Conservation (phyloP, 2,888 invertebrate species). For the Leptothorax acervorum region DNA sequence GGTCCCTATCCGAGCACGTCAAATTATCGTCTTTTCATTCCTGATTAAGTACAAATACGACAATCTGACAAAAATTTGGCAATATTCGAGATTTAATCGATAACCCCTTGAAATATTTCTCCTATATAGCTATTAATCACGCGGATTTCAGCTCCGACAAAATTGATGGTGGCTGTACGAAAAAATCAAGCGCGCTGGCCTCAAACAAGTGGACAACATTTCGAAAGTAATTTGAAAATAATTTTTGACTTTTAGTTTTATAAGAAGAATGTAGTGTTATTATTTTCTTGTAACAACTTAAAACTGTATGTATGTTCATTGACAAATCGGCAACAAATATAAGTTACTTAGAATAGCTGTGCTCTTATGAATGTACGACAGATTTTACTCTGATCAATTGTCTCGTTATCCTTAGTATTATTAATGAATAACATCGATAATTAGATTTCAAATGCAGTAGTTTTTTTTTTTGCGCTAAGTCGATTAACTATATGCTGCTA, state of each 20-base stretch:
- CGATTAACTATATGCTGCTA: background rate
- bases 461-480: background rate
- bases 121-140: background rate
- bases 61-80: conserved; percentile 11
- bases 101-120: background rate
- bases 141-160: background rate
- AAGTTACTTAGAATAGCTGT: background rate
- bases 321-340: background rate
- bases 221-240: background rate
- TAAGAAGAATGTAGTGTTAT: background rate
- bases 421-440: background rate
- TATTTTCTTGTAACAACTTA: background rate
- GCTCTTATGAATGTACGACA: background rate
- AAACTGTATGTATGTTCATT: background rate
- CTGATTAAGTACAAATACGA: background rate
- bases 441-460: background rate
- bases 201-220: background rate
- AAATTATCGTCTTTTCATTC: conserved; percentile 6
- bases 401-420: background rate
- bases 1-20: background rate
- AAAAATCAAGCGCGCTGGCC: background rate
- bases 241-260: background rate
- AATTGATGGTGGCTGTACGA: background rate
- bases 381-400: background rate
- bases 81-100: conserved; percentile 24